Conservation (phyloP, 2,113 vertebrate genomes). For the Guaruba guarouba region DNA sequence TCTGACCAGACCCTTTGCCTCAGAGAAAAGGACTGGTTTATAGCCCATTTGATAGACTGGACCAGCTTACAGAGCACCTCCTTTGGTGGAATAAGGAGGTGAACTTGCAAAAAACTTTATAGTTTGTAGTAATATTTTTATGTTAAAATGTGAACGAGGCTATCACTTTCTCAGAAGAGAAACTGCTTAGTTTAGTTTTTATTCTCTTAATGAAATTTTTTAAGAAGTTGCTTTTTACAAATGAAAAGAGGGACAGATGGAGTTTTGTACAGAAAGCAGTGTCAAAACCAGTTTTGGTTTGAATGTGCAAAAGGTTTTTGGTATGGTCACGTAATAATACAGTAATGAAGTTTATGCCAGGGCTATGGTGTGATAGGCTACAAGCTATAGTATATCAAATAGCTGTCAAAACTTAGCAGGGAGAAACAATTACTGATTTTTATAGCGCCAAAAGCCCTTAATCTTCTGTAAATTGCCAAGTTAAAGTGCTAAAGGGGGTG, state of each 20-base stretch:
- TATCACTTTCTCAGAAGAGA: neutral
- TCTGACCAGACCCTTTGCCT: constrained; percentile 59
- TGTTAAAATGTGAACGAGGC: constrained; percentile 24
- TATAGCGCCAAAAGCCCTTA: neutral
- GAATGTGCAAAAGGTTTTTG: neutral
- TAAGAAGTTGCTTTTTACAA: neutral
- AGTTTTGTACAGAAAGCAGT: neutral
- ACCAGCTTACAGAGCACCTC: neutral
- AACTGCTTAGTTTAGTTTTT: neutral
- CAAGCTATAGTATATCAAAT: neutral
- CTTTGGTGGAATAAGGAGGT: neutral
- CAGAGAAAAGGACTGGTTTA: constrained; percentile 12
- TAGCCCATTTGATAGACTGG: neutral
- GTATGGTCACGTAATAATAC: neutral
- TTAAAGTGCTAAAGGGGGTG: neutral
- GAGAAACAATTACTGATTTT: neutral
- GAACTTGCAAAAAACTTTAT: neutral
- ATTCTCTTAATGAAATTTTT: neutral
- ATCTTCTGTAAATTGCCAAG: neutral
- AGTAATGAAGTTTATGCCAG: neutral
- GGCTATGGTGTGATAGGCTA: neutral
- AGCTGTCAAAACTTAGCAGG: neutral
- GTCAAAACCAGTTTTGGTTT: neutral
- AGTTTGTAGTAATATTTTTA: constrained; percentile 5
- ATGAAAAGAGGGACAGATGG: neutral